Evolutionary conservation across 2,888 invertebrate genomes (phyloP).

Genomic region (Metacarcinus magister): DNA sequence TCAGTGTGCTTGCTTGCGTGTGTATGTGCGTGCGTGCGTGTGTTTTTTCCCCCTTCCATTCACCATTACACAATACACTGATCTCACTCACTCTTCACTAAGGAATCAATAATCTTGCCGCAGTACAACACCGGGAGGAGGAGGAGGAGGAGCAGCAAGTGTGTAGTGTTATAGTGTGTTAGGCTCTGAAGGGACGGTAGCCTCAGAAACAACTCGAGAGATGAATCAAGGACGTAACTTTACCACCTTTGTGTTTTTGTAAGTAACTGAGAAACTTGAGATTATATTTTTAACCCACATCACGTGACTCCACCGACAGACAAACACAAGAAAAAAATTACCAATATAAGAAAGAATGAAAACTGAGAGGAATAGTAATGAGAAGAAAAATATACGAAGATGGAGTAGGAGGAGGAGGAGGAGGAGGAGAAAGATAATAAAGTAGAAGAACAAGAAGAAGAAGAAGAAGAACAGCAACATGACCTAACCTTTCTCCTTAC

Average conservation of each 20-base stretch:
- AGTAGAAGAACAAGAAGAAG: not conserved
- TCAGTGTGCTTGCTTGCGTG: slow-evolving; percentile 8
- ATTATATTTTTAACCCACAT: not conserved
- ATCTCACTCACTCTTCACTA: too few relatives aligned
- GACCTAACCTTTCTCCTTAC: not conserved
- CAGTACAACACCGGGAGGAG: too few relatives aligned
- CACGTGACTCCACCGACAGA: not conserved
- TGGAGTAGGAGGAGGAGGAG: not conserved
- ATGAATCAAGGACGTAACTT: not conserved
- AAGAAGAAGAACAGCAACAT: not conserved
- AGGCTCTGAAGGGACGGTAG: not conserved
- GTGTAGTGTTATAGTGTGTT: too few relatives aligned
- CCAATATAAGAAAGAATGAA: not conserved
- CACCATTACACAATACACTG: not conserved
- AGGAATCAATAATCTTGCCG: too few relatives aligned
- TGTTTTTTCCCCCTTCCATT: not conserved
- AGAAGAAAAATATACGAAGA: not conserved
- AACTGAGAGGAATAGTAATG: not conserved
- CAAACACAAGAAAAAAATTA: not conserved
- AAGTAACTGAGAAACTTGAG: not conserved
- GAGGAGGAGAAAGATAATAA: not conserved
- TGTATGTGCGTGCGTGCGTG: not conserved
- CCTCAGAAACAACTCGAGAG: not conserved
- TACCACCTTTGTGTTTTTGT: not conserved
- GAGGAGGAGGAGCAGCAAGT: too few relatives aligned